Evolutionary conservation across 1,140 invertebrate species (phyloP), one percentile per base, ranked within the genome.

Genomic region (Potamilus streckersoni): DNA sequence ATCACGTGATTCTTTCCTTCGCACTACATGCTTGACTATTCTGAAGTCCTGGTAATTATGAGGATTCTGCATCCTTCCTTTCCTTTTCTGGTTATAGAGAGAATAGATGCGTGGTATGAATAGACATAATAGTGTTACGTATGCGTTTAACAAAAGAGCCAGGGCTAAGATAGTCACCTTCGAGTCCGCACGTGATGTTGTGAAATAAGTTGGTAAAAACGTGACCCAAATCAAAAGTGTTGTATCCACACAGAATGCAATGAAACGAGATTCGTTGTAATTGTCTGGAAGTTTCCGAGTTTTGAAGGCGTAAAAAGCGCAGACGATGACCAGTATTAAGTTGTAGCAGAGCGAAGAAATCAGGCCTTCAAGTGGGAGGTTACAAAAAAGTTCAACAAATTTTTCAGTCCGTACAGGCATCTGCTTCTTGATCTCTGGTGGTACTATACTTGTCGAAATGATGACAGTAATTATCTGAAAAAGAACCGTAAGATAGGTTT

Each of bases 301-400:
- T 67, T 96, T 92, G 1, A 97, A 93, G 5, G 96, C 96, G 86
- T 97, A 97, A 23, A 96, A 93, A 0, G 96, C 96, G 87, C 96
- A 97, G 6, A 97, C 92, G 14, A 96, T 90, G 78, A 97, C 96
- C 56, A 98, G 91, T 55, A 96, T 90, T 79, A 97, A 95, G 2
- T 96, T 96, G 92, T 96, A 97, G 80, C 93, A 94, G 89, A 97
- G 73, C 13, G 81, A 81, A 11, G 78, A 73, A n/a, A 80, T 68
- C 13, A 83, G 73, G 23, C 81, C 81, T 12, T 73, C 77, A n/a
- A 77, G 62, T 6, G 82, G 78, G 19, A 85, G 74, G 38, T 79
- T 73, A 66, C 82, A 85, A 55, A 74, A 82, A n/a, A 81, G 74
- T 60, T 82, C 81, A 66, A 85, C 84, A 61, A 75, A 80, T 59